Evolutionary conservation across 2,888 invertebrate genomes (phyloP), one percentile per base, ranked within the genome.

Genomic region (Gonocerus acuteangulatus): DNA sequence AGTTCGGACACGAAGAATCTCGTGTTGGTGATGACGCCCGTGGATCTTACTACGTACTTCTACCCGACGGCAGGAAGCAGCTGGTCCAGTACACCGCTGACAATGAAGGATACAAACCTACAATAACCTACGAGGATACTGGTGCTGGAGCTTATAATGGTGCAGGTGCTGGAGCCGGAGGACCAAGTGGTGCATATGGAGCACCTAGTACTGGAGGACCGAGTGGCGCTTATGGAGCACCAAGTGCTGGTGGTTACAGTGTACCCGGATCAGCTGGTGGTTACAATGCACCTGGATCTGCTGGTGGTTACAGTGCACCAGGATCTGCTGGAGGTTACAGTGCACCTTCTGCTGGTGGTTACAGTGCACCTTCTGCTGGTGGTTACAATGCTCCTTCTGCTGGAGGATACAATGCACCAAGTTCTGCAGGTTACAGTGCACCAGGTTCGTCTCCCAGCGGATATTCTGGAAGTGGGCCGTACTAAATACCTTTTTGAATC

Each of bases 31-130:
- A 89, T 75, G 79, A 82, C 69, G 84, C 89, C 70, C 85, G 82
- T 74, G 89, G 89, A 75, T 84, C 87, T 77, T 90, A 89, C 80
- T 87, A 89, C 79, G 89, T 90, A 73, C 79, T 88, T 69, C 80
- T 90, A 75, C 89, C 89, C 67, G 89, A 89, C 77, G 89, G 89
- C 74, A 84, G 89, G 76, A 88, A 85, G 76, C 89, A 89, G 79
- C 83, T 87, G 73, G 88, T 90, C 69, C 84, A 86, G 74, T 90
- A 90, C 75, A 86, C 86, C 75, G 89, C 89, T 21, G 89, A 88
- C 75, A 79, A 81, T 72, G 85, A 86, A 67, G 89, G 89, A 72
- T 90, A 85, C 77, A 85, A 86, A 74, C 89, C 89, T 71, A 83
- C 83, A 75, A 82, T 90, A 70, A 83, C 85, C 73, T 90, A 89